Conservation (phyloP, 2,797 vertebrate genomes). For the Acanthurus leucopareius region DNA sequence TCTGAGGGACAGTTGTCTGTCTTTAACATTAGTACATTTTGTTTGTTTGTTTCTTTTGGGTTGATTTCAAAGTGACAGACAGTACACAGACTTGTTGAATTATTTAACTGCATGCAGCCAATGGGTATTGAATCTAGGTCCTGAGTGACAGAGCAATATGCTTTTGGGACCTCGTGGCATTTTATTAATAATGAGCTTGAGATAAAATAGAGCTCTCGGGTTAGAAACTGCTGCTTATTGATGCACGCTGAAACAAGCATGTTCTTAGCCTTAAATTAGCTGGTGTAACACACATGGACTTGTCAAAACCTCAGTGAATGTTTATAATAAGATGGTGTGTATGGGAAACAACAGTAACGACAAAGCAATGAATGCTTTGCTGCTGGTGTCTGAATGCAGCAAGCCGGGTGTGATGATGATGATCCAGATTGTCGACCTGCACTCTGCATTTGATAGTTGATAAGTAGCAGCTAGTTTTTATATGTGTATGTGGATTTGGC, state of each 20-base stretch:
- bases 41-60: slow-evolving; percentile 42
- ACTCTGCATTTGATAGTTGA: slow-evolving; percentile 74
- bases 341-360: slow-evolving; percentile 2
- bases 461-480: slow-evolving; percentile 54
- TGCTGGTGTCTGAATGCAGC: slow-evolving; percentile 34
- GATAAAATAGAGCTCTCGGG: slow-evolving; percentile 50
- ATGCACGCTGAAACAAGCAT: background rate
- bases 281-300: slow-evolving; percentile 23
- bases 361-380: slow-evolving; percentile 3
- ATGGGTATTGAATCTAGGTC: slow-evolving; percentile 68
- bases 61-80: slow-evolving; percentile 65
- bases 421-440: slow-evolving; percentile 64
- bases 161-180: slow-evolving; percentile 61
- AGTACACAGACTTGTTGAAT: slow-evolving; percentile 73
- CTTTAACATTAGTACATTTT: slow-evolving; percentile 13
- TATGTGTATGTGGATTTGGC: slow-evolving; percentile 29
- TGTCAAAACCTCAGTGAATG: slow-evolving; percentile 6
- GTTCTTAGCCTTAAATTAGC: slow-evolving; percentile 11
- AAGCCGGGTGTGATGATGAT: slow-evolving; percentile 58
- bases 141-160: slow-evolving; percentile 65
- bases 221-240: slow-evolving; percentile 39
- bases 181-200: slow-evolving; percentile 70
- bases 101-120: slow-evolving; percentile 72
- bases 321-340: slow-evolving; percentile 9
- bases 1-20: slow-evolving; percentile 42